phyloP scores from a whole-genome alignment of 2,888 invertebrate species.

The Pheosia gnoma region DNA sequence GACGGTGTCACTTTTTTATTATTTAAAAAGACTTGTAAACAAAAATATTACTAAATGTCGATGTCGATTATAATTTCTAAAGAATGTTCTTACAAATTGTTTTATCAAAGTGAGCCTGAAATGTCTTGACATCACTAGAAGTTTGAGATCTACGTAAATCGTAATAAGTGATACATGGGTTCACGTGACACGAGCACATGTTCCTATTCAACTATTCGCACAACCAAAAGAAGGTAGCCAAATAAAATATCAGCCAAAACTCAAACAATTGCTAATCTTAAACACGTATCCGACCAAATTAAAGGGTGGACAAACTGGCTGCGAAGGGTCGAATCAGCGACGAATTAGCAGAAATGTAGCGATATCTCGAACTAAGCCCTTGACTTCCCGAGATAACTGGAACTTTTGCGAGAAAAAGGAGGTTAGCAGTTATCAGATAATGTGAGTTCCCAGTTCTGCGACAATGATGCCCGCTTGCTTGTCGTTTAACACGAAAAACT shows the following conservation, averaged over 20 bases:
- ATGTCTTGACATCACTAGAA: no score
- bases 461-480: conserved; percentile 39
- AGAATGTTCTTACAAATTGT: no score
- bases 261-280: not conserved
- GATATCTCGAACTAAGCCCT: conserved; percentile 37
- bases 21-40: no score
- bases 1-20: no score
- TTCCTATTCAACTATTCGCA: not conserved
- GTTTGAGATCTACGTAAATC: no score
- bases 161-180: no score
- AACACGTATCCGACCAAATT: conserved; percentile 17
- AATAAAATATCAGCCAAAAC: not conserved
- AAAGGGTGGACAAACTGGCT: conserved; percentile 29
- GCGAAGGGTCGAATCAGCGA: conserved; percentile 32
- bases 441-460: conserved; percentile 41
- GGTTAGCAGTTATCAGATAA: conserved; percentile 47
- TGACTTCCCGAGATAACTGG: conserved; percentile 42
- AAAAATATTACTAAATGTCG: no score
- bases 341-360: conserved; percentile 40
- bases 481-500: conserved; percentile 42
- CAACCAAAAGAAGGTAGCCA: not conserved
- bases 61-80: no score
- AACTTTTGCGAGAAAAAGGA: conserved; percentile 39
- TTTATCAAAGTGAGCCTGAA: no score
- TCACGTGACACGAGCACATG: no score